Percentiles rank a stretch among this genome's conserved stretches.
Conservation (phyloP, 2,797 vertebrate genomes). For the Lepidocolaptes lacrymiger region DNA sequence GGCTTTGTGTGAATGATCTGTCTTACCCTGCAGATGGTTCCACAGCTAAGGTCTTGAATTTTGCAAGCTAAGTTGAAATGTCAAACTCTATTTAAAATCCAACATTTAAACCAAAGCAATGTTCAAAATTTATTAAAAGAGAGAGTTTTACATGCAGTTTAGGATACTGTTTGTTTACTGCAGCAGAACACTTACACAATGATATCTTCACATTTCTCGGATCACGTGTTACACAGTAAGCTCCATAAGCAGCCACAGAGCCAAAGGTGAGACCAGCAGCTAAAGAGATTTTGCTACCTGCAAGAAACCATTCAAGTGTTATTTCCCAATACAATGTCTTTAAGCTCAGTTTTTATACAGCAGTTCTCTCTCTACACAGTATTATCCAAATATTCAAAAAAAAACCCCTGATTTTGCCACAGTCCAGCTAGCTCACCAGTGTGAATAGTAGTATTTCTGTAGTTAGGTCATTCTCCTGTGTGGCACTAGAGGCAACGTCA, state of each 20-base stretch:
- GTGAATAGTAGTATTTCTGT: neutral
- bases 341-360: neutral
- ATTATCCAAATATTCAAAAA: neutral
- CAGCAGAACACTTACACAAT: constrained; percentile 82
- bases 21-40: neutral
- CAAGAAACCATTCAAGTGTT: constrained; percentile 9
- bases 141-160: neutral
- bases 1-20: neutral
- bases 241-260: constrained; percentile 86
- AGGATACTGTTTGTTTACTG: neutral
- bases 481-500: neutral
- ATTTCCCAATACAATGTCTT: neutral
- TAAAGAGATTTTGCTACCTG: constrained; percentile 90
- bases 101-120: neutral
- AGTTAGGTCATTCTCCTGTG: neutral
- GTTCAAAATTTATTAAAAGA: neutral
- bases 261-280: constrained; percentile 89
- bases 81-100: neutral
- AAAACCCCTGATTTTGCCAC: neutral
- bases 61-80: neutral
- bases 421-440: neutral
- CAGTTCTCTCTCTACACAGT: neutral
- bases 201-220: constrained; percentile 85
- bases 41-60: neutral
- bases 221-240: constrained; percentile 83